These are phyloP conservation scores for Ophion obscuratus DNA, from an alignment of 2,888 invertebrate species.

Conservation along the genomic window DNA sequence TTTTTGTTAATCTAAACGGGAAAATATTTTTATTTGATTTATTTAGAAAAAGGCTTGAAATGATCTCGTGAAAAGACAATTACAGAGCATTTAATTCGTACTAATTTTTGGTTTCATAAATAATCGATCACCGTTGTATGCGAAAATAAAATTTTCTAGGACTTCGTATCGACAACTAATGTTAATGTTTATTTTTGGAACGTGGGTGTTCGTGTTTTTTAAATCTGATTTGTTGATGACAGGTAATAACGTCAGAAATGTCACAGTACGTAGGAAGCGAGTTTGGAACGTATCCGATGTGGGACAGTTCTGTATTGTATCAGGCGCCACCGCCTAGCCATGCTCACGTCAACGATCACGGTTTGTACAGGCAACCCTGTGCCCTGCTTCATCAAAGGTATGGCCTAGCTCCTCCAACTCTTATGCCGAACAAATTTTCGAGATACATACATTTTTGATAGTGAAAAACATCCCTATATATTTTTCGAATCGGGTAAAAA, in stretches of 20 bases:
- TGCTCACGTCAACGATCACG: slow-evolving; percentile 81
- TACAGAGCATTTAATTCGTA: too few species aligned
- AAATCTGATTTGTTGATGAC: slow-evolving; percentile 17
- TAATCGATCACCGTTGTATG: too few species aligned
- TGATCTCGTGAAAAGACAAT: too few species aligned
- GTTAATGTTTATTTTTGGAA: not conserved
- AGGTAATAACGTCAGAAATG: slow-evolving; percentile 77
- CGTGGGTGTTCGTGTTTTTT: not conserved
- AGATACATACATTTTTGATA: too few species aligned
- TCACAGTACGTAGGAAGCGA: slow-evolving; percentile 82
- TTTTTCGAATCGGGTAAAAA: not conserved
- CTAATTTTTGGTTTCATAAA: too few species aligned
- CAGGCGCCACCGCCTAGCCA: slow-evolving; percentile 79
- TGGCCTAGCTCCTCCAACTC: not conserved
- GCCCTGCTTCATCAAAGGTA: slow-evolving; percentile 82
- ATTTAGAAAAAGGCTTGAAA: too few species aligned
- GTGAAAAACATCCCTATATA: too few species aligned
- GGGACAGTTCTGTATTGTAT: slow-evolving; percentile 82
- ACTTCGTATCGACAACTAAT: not conserved
- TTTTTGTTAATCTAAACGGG: too few species aligned
- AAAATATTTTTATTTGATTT: too few species aligned
- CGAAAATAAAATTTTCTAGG: not conserved
- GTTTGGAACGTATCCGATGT: slow-evolving; percentile 80
- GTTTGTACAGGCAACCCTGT: slow-evolving; percentile 82
- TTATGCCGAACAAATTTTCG: too few species aligned